Percentiles rank a stretch among this genome's conserved stretches.
phyloP scores from a whole-genome alignment of 1,140 invertebrate genomes.

The Micrasema longulum region DNA sequence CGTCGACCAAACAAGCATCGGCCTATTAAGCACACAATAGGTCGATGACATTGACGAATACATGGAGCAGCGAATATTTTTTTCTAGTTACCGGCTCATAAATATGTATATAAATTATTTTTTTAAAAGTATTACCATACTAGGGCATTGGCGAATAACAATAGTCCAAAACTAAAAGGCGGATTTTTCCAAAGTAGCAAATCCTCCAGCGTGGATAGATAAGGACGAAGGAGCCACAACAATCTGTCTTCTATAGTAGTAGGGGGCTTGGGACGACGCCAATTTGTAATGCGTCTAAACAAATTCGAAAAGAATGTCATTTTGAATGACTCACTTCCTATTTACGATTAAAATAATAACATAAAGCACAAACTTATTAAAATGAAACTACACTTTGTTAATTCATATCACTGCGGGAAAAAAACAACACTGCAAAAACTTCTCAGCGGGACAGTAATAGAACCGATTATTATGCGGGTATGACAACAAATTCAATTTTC shows the following conservation, averaged over 20 bases:
- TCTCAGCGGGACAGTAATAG: slow-evolving; percentile 21
- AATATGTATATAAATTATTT: too few relatives aligned
- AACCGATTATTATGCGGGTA: slow-evolving; percentile 18
- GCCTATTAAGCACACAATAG: too few relatives aligned
- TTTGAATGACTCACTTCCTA: slow-evolving; percentile 20
- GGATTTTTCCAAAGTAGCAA: slow-evolving; percentile 46
- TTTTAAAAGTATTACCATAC: slow-evolving; percentile 50
- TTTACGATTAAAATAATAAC: not conserved
- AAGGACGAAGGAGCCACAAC: slow-evolving; percentile 47
- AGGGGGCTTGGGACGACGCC: slow-evolving; percentile 19
- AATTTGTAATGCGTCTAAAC: slow-evolving; percentile 36
- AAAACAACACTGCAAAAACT: slow-evolving; percentile 3
- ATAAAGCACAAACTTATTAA: slow-evolving; percentile 5
- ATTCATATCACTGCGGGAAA: not conserved
- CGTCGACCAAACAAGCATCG: too few relatives aligned
- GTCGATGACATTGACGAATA: too few relatives aligned
- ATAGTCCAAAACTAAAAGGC: slow-evolving; percentile 30
- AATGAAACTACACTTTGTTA: not conserved
- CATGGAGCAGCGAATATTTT: too few relatives aligned
- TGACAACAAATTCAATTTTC: slow-evolving; percentile 2
- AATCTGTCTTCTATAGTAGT: slow-evolving; percentile 44
- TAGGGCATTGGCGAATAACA: slow-evolving; percentile 41
- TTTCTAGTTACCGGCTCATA: too few relatives aligned
- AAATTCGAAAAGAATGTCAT: slow-evolving; percentile 41
- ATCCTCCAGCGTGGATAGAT: slow-evolving; percentile 40